phyloP scores from a whole-genome alignment of 1,140 invertebrate genomes.

The Bombus turneri region DNA sequence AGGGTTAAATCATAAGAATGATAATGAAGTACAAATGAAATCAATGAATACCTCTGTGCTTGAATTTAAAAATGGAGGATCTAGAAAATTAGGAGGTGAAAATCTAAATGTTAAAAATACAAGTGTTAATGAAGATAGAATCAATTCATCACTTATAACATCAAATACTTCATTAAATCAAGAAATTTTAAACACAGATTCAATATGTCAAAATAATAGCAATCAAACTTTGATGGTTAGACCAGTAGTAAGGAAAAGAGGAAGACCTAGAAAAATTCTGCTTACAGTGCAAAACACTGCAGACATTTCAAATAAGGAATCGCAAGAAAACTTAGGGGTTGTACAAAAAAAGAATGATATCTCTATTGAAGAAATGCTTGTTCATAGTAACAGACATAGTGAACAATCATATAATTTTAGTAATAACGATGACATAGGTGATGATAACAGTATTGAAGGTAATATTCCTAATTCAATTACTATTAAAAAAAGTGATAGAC shows the following conservation, averaged over 20 bases:
- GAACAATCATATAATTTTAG: constrained; percentile 33
- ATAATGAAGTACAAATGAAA: not conserved
- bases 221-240: constrained; percentile 16
- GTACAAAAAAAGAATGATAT: not conserved
- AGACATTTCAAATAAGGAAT: not conserved
- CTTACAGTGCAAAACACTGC: not conserved
- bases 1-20: not conserved
- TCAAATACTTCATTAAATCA: not conserved
- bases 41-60: not conserved
- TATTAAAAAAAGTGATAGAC: constrained; percentile 17
- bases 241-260: constrained; percentile 43
- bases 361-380: not conserved
- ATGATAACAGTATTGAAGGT: constrained; percentile 30
- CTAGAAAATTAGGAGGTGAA: not conserved
- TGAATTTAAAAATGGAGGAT: not conserved
- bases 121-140: not conserved
- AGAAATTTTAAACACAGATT: not conserved
- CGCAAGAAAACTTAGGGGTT: not conserved
- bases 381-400: constrained; percentile 7
- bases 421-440: constrained; percentile 39
- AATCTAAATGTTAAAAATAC: not conserved
- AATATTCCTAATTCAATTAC: constrained; percentile 8
- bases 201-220: not conserved
- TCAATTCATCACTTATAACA: not conserved
- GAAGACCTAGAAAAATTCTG: constrained; percentile 57